Base-by-base conservation (phyloP, 2,797 vertebrate species). In the Ambastaia sidthimunki region DNA sequence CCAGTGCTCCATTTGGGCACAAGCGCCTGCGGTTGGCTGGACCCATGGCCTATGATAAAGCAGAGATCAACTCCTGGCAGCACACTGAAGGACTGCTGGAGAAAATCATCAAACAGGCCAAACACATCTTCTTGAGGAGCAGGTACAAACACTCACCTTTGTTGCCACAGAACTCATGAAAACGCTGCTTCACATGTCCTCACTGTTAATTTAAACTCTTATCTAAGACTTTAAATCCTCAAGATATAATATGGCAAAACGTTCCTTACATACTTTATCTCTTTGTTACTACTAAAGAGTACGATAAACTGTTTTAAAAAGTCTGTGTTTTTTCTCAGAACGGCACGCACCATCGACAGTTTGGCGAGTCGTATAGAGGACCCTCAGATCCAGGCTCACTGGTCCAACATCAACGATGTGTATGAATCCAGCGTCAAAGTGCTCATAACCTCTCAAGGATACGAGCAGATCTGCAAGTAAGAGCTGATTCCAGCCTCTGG, bases 401-500 rank as follows among this genome's bases (percentile, higher is more conserved):
- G 98, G 98, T 99, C 98, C 74, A 99, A 98, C 86, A 99, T 99
- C 80, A 99, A 97, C 21, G 96, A 99, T 1, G 97, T 99, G 66
- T 99, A 97, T 4, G 98, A 99, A 86, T 99, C 98, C 71, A 98
- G 97, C 13, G 97, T 99, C 74, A 99, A 99, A 89, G 97, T 99
- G 77, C 94, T 99, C 80, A 99, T 99, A 88, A 99, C 98, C 1
- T 99, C 98, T 7, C 98, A 99, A 89, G 97, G 98, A 79, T 99
- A 99, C 7, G 98, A 99, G 85, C 98, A 99, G 87, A 99, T 99
- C 89, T 99, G 97, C 98, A 99, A 99, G 98, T 99, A 92, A 93
- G 98, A 41, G 7, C 54, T 5, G 16, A 52, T 19, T 47, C 34
- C 4, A 37, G 34, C 34, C 34, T 37, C 34, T 37, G 0, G 34